Evolutionary conservation across 1,140 invertebrate genomes (phyloP), one percentile per base, ranked within the genome.

Genomic region (Eumeta japonica): DNA sequence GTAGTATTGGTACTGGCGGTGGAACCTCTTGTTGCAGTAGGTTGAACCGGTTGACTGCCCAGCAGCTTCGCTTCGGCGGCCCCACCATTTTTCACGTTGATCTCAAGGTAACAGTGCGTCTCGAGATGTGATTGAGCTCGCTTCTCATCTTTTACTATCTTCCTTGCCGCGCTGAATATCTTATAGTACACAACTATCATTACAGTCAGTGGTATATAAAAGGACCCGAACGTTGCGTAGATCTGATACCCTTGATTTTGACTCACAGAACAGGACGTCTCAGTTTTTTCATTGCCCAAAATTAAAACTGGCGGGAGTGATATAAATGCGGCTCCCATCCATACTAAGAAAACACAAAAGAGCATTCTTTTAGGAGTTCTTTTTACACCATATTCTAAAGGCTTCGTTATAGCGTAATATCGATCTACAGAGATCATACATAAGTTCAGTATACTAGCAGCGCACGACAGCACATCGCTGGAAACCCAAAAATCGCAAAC

Each of bases 131-230:
- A 88, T 55, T 91, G 89, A 7, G 89, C 89, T n/a, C 86, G 76
- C 53, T 83, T 87, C 76, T 93, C 90, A 52, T 91, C 89, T 52
- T 87, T 79, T 1, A 93, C 89, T 51, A 92, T 91, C 53, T 84
- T 84, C 28, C 87, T 80, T 3, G 89, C 89, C 0, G 89, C 89
- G 29, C 85, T 79, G 62, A 94, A 90, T 68, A 95, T 94, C 73
- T 92, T 92, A 58, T 91, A 89, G 60, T 95, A 94, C 1, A 94
- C 88, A 41, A 90, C 83, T 14, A 94, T 85, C 91, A 94, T 94
- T 28, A 95, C 88, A 35, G 86, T 80, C 15, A 94, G 70, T 0
- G 92, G 92, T 48, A 94, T 83, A 73, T 94, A 94, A 75, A 94
- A 94, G 29, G 89, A 92, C 24, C 88, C 88, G 39, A 92, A 75